Percentiles rank a stretch among this genome's conserved stretches.
Evolutionary conservation across 2,797 vertebrate genomes (phyloP).

Genomic region (Crax fasciolata): DNA sequence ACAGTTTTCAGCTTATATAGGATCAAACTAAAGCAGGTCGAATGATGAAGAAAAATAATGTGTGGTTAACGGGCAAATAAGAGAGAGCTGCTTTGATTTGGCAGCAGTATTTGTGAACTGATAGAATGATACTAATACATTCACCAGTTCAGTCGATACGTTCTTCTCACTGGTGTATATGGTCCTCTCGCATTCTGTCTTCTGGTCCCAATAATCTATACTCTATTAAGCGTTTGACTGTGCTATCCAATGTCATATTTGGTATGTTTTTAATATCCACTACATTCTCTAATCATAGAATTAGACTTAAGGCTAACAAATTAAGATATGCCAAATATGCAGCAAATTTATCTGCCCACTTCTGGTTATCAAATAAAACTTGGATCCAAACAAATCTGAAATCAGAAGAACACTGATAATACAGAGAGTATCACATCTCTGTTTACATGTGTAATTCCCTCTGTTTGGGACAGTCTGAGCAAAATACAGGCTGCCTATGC

Average conservation of each 20-base stretch:
- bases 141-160: neutral
- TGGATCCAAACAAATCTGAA: neutral
- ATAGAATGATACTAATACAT: neutral
- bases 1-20: constrained; percentile 14
- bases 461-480: neutral
- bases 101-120: neutral
- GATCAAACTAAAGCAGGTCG: constrained; percentile 1
- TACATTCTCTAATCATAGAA: neutral
- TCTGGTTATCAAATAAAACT: neutral
- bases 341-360: neutral
- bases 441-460: neutral
- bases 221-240: neutral
- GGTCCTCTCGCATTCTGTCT: neutral
- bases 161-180: neutral
- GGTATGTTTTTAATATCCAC: neutral
- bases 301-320: neutral
- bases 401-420: neutral
- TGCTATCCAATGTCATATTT: neutral
- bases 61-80: neutral
- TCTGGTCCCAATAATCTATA: neutral
- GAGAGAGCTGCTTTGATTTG: constrained; percentile 10
- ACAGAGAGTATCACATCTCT: neutral
- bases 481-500: neutral
- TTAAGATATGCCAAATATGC: neutral
- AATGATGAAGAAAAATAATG: neutral